Percentiles rank a stretch among this genome's conserved stretches.
Evolutionary conservation across 2,113 vertebrate genomes (phyloP).

Genomic region (Podocnemis expansa): DNA sequence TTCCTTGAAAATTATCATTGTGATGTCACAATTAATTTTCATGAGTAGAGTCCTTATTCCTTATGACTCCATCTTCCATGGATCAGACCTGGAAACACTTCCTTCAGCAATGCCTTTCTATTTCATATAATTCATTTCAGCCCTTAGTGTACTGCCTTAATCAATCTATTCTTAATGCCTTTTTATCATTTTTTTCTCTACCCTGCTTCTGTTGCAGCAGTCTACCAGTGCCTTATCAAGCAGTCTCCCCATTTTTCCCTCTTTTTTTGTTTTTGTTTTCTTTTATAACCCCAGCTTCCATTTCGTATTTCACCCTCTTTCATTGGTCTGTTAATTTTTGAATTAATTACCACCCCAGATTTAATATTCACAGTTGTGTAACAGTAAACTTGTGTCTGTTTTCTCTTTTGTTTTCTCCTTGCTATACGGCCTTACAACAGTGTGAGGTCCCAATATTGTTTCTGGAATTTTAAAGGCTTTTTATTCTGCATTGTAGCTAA

Average conservation of each 20-base stretch:
- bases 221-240: slow-evolving; percentile 45
- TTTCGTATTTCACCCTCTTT: slow-evolving; percentile 15
- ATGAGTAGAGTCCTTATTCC: slow-evolving; percentile 55
- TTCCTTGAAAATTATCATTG: slow-evolving; percentile 68
- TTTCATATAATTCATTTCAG: slow-evolving; percentile 71
- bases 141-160: slow-evolving; percentile 54
- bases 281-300: background rate
- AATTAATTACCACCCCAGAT: slow-evolving; percentile 25
- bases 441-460: background rate
- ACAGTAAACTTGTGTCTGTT: background rate
- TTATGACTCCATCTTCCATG: slow-evolving; percentile 64
- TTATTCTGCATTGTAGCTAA: background rate
- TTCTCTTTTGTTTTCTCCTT: background rate
- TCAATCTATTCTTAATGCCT: slow-evolving; percentile 74
- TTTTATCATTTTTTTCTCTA: slow-evolving; percentile 65
- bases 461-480: background rate
- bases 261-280: background rate
- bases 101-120: slow-evolving; percentile 65
- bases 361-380: no score
- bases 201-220: slow-evolving; percentile 26
- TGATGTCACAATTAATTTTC: slow-evolving; percentile 68
- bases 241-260: slow-evolving; percentile 13
- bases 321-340: background rate
- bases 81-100: slow-evolving; percentile 65
- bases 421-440: background rate